A percentile compares a stretch with the other conserved stretches of the same genome.
These are phyloP conservation scores for Akabosia matsudoensis DNA, from an alignment of 1,140 invertebrate species.

Conservation along the genomic window DNA sequence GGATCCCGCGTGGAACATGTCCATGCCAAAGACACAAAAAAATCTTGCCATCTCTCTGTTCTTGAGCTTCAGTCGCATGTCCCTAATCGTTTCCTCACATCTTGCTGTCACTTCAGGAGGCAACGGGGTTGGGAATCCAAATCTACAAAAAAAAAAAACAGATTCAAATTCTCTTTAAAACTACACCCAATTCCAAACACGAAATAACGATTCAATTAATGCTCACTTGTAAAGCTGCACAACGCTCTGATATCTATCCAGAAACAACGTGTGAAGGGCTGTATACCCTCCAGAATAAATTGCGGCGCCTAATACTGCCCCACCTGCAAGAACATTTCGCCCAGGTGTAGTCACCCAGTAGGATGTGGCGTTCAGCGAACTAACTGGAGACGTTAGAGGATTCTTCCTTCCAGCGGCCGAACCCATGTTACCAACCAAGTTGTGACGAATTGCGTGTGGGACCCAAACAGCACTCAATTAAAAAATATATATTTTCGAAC, in stretches of 20 bases:
- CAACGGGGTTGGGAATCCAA: constrained; percentile 53
- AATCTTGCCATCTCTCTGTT: constrained; percentile 52
- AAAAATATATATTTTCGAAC: too few species aligned
- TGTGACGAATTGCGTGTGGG: too few species aligned
- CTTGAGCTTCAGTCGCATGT: constrained; percentile 55
- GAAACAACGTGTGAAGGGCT: background rate
- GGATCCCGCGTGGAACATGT: constrained; percentile 59
- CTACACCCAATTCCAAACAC: too few species aligned
- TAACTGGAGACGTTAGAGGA: background rate
- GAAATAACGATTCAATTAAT: too few species aligned
- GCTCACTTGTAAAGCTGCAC: constrained; percentile 37
- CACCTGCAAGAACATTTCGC: background rate
- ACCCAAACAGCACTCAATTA: too few species aligned
- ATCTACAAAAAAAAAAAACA: constrained; percentile 47
- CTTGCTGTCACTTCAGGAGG: constrained; percentile 50
- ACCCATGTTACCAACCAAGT: too few species aligned
- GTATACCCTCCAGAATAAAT: background rate
- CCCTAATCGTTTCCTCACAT: constrained; percentile 56
- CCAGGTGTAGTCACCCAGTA: background rate
- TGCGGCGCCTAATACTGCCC: background rate
- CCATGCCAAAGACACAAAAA: constrained; percentile 64
- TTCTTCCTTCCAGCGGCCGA: background rate
- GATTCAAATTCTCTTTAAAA: too few species aligned
- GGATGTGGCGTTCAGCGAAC: background rate
- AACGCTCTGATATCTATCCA: background rate